phyloP scores from a whole-genome alignment of 2,888 invertebrate genomes.

The Amblyjoppa proteus region DNA sequence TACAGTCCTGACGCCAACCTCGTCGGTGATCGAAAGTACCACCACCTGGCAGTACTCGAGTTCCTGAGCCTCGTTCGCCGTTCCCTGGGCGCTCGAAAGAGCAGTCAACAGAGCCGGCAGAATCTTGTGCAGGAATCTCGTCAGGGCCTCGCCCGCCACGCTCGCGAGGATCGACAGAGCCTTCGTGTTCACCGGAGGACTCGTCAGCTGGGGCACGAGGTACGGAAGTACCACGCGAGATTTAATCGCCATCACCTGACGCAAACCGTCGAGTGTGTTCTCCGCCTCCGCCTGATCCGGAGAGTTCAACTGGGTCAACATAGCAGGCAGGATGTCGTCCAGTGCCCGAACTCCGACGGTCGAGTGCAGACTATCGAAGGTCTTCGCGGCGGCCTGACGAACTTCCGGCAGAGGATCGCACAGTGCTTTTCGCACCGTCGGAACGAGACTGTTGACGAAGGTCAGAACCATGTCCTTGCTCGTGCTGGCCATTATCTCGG shows the following conservation, averaged over 20 bases:
- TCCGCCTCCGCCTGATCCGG: constrained; percentile 93
- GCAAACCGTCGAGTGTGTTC: constrained; percentile 96
- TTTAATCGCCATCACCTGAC: constrained; percentile 99
- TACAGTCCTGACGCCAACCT: constrained; percentile 94
- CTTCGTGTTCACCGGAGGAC: constrained; percentile 95
- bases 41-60: constrained; percentile 97
- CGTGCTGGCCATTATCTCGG: constrained; percentile 99
- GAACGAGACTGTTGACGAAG: constrained; percentile 94
- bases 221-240: constrained; percentile 98
- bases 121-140: constrained; percentile 95
- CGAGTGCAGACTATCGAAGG: constrained; percentile 97
- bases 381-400: constrained; percentile 97
- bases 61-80: constrained; percentile 90
- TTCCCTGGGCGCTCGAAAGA: constrained; percentile 89
- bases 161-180: constrained; percentile 97
- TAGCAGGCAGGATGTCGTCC: constrained; percentile 97
- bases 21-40: constrained; percentile 95
- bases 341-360: constrained; percentile 97
- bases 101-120: constrained; percentile 95
- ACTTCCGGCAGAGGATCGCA: constrained; percentile 97
- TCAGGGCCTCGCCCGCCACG: constrained; percentile 97
- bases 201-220: constrained; percentile 96
- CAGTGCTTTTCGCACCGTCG: constrained; percentile 97
- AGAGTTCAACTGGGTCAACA: constrained; percentile 93
- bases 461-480: constrained; percentile 97